A percentile compares a stretch with the other conserved stretches of the same genome.
Conservation (phyloP, 2,797 vertebrate genomes). For the Peromyscus melanophrys region DNA sequence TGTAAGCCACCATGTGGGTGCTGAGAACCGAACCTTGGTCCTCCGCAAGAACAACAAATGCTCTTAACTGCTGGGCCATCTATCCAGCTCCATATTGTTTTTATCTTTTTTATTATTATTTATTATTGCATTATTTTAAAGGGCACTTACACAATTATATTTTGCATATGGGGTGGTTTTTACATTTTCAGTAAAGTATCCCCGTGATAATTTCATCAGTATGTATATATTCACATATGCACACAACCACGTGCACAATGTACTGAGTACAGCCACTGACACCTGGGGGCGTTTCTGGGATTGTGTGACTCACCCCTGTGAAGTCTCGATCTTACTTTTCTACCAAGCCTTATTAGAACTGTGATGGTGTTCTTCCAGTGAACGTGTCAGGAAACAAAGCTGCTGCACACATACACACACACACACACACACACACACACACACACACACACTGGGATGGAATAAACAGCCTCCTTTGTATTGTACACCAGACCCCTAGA, state of each 20-base stretch:
- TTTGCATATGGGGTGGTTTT: constrained; percentile 7
- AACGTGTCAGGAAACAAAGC: not conserved
- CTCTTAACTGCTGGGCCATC: not conserved
- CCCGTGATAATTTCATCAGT: constrained; percentile 3
- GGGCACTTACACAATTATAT: not conserved
- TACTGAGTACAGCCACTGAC: not conserved
- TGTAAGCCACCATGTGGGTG: not conserved
- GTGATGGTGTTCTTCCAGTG: not conserved
- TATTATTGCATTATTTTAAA: constrained; percentile 1
- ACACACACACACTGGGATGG: not conserved
- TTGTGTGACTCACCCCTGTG: not conserved
- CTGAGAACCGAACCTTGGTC: not conserved
- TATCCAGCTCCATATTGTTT: not conserved
- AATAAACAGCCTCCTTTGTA: constrained; percentile 54
- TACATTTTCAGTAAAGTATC: constrained; percentile 35
- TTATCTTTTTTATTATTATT: not conserved
- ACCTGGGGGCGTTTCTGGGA: not conserved
- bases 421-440: too few relatives aligned
- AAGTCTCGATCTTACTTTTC: constrained; percentile 10
- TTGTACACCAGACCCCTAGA: not conserved
- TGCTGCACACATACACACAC: not conserved
- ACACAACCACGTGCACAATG: not conserved
- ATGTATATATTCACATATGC: constrained; percentile 45
- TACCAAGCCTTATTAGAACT: constrained; percentile 28
- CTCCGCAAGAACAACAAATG: too few relatives aligned